These are phyloP conservation scores for Ellobium chinense DNA, from an alignment of 2,888 invertebrate species.

Conservation along the genomic window DNA sequence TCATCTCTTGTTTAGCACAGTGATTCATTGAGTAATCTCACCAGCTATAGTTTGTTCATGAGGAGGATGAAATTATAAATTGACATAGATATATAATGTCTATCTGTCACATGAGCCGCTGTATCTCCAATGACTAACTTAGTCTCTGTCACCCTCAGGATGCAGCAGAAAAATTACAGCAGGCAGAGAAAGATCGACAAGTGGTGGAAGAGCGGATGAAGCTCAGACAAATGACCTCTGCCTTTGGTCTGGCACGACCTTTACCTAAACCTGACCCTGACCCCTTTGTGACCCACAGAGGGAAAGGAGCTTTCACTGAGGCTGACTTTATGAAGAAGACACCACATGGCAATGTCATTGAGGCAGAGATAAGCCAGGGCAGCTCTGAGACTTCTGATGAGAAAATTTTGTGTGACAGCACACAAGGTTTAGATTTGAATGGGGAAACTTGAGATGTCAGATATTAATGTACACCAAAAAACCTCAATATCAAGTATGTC, in stretches of 20 bases:
- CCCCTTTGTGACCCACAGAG: conserved; percentile 65
- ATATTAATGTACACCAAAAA: no score
- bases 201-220: conserved; percentile 86
- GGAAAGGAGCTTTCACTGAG: conserved; percentile 53
- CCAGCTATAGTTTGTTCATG: neutral
- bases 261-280: conserved; percentile 53
- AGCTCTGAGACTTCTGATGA: neutral
- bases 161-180: conserved; percentile 85
- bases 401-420: neutral
- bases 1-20: no score
- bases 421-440: neutral
- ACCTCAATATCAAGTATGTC: no score
- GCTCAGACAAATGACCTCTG: conserved; percentile 72
- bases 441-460: no score
- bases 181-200: conserved; percentile 86
- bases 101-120: no score
- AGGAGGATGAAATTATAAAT: no score
- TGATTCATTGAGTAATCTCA: no score
- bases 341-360: neutral
- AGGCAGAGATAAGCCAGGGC: no score
- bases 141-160: conserved; percentile 80
- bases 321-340: conserved; percentile 44
- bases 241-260: conserved; percentile 59
- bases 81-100: no score
- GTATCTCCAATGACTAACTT: no score